Evolutionary conservation across 2,888 invertebrate genomes (phyloP).

Genomic region (Cerceris rybyensis): DNA sequence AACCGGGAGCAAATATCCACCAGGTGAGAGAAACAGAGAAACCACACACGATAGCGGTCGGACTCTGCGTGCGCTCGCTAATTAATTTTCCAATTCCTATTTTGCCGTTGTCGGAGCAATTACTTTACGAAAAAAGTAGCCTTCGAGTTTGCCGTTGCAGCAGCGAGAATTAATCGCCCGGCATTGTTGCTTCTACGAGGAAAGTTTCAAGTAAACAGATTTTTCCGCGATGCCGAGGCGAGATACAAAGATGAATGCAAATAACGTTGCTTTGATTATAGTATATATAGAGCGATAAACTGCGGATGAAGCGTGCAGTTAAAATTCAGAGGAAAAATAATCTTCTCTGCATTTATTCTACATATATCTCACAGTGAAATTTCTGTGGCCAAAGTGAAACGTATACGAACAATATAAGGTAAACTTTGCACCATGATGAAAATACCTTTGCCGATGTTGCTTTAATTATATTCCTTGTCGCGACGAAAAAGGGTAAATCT

Average conservation of each 20-base stretch:
- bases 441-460: conserved; percentile 17
- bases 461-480: conserved; percentile 26
- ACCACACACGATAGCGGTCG: conserved; percentile 26
- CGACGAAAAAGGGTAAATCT: conserved; percentile 15
- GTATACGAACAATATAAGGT: conserved; percentile 24
- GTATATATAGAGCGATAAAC: no score
- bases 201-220: no score
- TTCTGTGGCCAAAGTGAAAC: conserved; percentile 25
- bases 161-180: not conserved
- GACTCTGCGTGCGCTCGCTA: conserved; percentile 24
- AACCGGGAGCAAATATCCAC: conserved; percentile 51
- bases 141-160: not conserved
- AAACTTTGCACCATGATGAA: conserved; percentile 5
- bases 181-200: not conserved
- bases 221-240: no score
- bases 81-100: conserved; percentile 58
- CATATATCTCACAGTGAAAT: conserved; percentile 3
- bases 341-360: conserved; percentile 6
- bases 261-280: no score
- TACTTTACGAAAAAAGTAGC: conserved; percentile 10
- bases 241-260: no score
- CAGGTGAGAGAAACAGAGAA: conserved; percentile 34
- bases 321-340: conserved; percentile 3
- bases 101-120: conserved; percentile 15
- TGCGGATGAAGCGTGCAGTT: no score